Evolutionary conservation across 92 coral and sea anemone genomes (phyloP).

Genomic region (Diadumene lineata): DNA sequence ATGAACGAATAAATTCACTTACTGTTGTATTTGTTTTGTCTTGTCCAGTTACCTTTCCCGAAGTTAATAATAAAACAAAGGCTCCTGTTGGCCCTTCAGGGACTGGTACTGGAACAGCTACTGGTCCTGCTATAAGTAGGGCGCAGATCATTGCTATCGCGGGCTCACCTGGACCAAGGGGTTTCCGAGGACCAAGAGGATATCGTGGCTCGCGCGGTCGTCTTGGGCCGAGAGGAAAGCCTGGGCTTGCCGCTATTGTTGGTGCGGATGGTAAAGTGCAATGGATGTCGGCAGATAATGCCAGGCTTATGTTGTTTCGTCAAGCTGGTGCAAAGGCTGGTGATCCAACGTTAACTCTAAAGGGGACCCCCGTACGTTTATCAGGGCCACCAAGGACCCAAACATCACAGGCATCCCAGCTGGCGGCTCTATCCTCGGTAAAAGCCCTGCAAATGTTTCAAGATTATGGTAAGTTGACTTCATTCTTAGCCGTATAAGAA

Average conservation of each 20-base stretch:
- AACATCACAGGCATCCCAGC: neutral
- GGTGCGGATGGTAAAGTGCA: constrained; percentile 51
- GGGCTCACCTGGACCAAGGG: constrained; percentile 46
- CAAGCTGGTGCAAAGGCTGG: neutral
- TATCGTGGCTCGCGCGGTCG: constrained; percentile 50
- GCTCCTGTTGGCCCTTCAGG: no score
- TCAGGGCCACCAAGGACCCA: neutral
- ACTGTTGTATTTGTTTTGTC: no score
- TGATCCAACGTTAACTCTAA: neutral
- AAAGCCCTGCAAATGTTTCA: neutral
- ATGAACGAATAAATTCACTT: neutral
- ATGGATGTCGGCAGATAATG: constrained; percentile 29
- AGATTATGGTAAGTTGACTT: constrained; percentile 18
- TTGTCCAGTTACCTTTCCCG: no score
- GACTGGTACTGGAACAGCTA: neutral
- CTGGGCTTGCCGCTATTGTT: constrained; percentile 54
- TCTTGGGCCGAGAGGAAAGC: constrained; percentile 45
- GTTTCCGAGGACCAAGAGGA: constrained; percentile 42
- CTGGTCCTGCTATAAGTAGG: constrained; percentile 10
- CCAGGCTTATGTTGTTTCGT: constrained; percentile 1
- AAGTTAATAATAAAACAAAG: no score
- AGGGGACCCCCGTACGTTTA: neutral
- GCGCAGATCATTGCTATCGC: constrained; percentile 41
- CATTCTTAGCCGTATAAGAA: no score
- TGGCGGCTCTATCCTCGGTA: neutral